Percentiles rank a stretch among this genome's conserved stretches.
These are phyloP conservation scores for Drosophila dives DNA, from an alignment of 2,888 invertebrate species.

Conservation along the genomic window DNA sequence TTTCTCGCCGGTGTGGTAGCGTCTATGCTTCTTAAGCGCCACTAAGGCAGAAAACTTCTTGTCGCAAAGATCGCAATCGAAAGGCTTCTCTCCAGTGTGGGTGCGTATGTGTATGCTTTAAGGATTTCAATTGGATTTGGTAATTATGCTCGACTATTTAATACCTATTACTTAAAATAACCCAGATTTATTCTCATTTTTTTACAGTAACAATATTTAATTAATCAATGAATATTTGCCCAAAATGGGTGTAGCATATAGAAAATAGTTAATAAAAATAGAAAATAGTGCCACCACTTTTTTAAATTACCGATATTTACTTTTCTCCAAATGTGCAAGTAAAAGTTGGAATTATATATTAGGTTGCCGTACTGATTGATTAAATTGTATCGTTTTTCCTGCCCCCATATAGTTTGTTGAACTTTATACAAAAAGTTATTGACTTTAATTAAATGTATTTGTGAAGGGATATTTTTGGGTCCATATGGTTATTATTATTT, in stretches of 20 bases:
- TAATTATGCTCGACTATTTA: neutral
- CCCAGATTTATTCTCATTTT: neutral
- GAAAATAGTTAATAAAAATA: too few species aligned
- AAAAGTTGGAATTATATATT: too few species aligned
- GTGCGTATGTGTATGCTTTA: constrained; percentile 88
- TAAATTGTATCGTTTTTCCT: neutral
- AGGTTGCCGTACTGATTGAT: neutral
- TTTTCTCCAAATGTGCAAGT: too few species aligned
- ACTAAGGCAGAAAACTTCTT: constrained; percentile 89
- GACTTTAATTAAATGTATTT: neutral
- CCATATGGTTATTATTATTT: neutral
- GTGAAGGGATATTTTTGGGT: neutral
- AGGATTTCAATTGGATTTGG: constrained; percentile 9
- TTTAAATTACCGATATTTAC: neutral
- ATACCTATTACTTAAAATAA: neutral
- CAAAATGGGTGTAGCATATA: neutral
- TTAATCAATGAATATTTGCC: neutral
- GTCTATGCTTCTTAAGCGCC: constrained; percentile 91
- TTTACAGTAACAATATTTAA: neutral
- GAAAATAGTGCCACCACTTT: neutral
- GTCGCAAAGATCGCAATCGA: constrained; percentile 90
- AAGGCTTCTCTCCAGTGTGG: constrained; percentile 89
- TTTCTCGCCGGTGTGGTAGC: constrained; percentile 88
- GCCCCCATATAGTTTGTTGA: neutral
- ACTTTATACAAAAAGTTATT: neutral